A percentile compares a stretch with the other conserved stretches of the same genome.
Conservation (phyloP, 2,797 vertebrate genomes). For the Margarornis squamiger region DNA sequence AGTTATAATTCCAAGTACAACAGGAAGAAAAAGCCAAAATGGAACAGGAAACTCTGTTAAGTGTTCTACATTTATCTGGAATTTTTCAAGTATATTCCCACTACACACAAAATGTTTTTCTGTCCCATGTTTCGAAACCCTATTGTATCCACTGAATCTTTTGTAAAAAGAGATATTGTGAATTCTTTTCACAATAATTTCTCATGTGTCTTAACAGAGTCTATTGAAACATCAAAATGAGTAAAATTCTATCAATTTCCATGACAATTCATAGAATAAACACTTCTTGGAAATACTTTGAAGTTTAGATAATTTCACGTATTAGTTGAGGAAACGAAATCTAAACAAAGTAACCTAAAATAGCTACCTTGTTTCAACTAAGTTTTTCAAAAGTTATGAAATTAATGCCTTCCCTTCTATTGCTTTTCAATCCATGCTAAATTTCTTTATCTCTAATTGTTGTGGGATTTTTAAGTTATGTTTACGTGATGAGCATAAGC, state of each 20-base stretch:
- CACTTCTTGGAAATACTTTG: not conserved
- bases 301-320: not conserved
- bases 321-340: not conserved
- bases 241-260: not conserved
- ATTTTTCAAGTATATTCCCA: not conserved
- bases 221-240: not conserved
- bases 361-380: not conserved
- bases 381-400: not conserved
- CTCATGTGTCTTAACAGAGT: not conserved
- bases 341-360: not conserved
- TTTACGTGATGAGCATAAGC: not conserved
- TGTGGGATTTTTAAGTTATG: not conserved
- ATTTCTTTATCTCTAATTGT: not conserved
- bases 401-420: not conserved
- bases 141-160: not conserved
- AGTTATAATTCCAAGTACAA: not conserved
- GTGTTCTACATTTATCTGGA: not conserved
- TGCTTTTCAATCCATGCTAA: not conserved
- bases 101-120: not conserved
- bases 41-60: not conserved
- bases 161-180: not conserved
- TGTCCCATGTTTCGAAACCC: not conserved
- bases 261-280: not conserved
- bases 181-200: not conserved
- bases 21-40: not conserved